Base-by-base conservation (phyloP, 2,113 vertebrate species). In the Cottus gobio region DNA sequence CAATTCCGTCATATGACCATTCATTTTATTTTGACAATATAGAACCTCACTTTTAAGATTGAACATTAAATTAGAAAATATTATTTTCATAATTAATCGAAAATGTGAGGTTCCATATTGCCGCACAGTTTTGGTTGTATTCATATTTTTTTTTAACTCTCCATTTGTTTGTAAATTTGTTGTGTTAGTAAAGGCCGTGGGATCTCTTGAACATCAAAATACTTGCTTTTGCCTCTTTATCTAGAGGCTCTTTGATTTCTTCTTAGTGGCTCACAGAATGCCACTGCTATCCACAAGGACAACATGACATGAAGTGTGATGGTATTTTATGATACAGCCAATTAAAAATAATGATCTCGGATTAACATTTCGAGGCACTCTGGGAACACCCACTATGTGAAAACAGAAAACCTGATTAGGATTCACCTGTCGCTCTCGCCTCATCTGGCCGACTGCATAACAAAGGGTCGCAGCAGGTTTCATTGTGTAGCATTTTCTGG, bases 331-430 rank as follows among this genome's bases (percentile, higher is more conserved):
- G 65, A 90, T 85, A 75, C 75, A 79, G 78, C 90, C 91, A 92
- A 93, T 95, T 91, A 92, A 94, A 94, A 90, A 90, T 93, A 91
- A 93, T 88, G 89, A 90, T 89, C 67, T 75, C 83, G 75, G 80
- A 87, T 88, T 91, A 92, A 82, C 79, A 81, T 86, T 76, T 83
- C 20, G 22, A 57, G 56, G 36, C 74, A 75, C 69, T 80, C 11
- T 57, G 69, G 80, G 28, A 90, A 72, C 84, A 77, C 81, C 82
- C 77, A 76, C 66, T 39, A 48, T 10, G 57, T 26, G 34, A 34
- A 71, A 78, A 67, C 39, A 18, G 58, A 62, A 76, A 75, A 73
- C 57, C 79, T 72, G 56, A 85, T 87, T 77, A 84, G 67, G 70
- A 85, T 82, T 73, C 75, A 79, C 56, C 70, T 1, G 0, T 63